Percentiles rank a stretch among this genome's conserved stretches.
Conservation (phyloP, 2,888 invertebrate genomes). For the Bugula neritina region DNA sequence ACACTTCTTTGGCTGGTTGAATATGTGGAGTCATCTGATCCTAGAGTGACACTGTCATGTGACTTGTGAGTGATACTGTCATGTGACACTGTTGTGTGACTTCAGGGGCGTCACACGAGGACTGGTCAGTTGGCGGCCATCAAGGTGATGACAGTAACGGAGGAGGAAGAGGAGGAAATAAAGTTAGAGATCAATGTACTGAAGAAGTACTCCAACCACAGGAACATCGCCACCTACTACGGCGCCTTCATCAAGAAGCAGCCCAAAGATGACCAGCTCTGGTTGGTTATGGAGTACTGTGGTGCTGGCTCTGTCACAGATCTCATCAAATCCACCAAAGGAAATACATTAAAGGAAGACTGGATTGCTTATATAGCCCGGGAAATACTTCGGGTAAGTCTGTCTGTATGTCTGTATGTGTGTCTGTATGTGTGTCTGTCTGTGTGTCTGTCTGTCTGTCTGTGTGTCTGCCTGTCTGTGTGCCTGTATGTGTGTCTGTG, state of each 20-base stretch:
- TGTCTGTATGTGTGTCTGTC: not conserved
- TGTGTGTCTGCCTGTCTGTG: not conserved
- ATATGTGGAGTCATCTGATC: no score
- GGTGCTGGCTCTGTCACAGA: conserved; percentile 98
- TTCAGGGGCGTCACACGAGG: conserved; percentile 98
- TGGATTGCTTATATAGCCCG: conserved; percentile 99
- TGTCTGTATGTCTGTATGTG: not conserved
- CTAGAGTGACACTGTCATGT: no score
- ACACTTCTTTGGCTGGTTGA: no score
- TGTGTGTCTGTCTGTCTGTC: not conserved
- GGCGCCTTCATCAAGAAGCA: conserved; percentile 99
- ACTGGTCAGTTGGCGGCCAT: conserved; percentile 99
- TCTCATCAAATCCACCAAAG: conserved; percentile 95
- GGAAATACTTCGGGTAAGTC: conserved; percentile 63
- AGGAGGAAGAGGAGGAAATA: conserved; percentile 99
- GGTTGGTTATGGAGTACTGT: conserved; percentile 99
- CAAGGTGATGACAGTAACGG: conserved; percentile 99
- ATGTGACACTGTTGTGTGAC: no score
- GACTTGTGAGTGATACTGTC: no score
- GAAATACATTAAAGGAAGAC: conserved; percentile 95
- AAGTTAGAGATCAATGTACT: conserved; percentile 99
- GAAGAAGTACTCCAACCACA: conserved; percentile 63
- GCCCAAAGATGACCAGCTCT: conserved; percentile 97
- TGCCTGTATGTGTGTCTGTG: conserved; percentile 37
- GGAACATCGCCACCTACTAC: conserved; percentile 98